A percentile compares a stretch with the other conserved stretches of the same genome.
Evolutionary conservation across 2,113 vertebrate genomes (phyloP).

Genomic region (Hemiprocne comata): DNA sequence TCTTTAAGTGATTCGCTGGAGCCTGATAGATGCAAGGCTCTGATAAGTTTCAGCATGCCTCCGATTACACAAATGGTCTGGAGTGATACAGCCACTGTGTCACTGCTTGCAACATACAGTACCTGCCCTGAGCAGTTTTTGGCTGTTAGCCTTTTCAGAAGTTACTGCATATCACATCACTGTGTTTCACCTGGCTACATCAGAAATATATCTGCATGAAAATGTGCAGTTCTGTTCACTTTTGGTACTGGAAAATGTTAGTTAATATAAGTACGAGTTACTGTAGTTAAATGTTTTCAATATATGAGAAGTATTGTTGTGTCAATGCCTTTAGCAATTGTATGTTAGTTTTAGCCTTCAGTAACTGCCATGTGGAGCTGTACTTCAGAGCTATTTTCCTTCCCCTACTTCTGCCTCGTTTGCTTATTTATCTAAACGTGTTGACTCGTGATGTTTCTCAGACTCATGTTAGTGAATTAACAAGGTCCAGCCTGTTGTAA

Average conservation of each 20-base stretch:
- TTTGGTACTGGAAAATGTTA: not conserved
- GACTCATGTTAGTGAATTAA: not conserved
- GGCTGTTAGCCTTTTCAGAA: not conserved
- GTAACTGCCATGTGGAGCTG: not conserved
- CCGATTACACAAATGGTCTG: not conserved
- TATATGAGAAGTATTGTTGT: not conserved
- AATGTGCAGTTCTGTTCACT: not conserved
- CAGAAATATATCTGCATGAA: not conserved
- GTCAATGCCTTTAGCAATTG: not conserved
- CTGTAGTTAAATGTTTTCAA: not conserved
- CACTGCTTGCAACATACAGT: accelerated
- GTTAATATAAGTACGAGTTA: not conserved
- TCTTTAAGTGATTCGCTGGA: accelerated
- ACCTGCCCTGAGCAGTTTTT: not conserved
- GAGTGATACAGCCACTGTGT: not conserved
- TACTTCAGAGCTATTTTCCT: not conserved
- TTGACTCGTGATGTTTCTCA: not conserved
- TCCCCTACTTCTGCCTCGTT: not conserved
- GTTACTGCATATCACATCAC: not conserved
- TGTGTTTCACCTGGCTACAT: not conserved
- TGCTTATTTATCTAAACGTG: not conserved
- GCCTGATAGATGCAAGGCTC: not conserved
- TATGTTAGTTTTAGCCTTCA: not conserved
- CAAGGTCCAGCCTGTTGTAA: not conserved
- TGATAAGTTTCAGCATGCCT: not conserved